A percentile compares a stretch with the other conserved stretches of the same genome.
Evolutionary conservation across 2,888 invertebrate genomes (phyloP).

Genomic region (Scaptomyza caliginosa): DNA sequence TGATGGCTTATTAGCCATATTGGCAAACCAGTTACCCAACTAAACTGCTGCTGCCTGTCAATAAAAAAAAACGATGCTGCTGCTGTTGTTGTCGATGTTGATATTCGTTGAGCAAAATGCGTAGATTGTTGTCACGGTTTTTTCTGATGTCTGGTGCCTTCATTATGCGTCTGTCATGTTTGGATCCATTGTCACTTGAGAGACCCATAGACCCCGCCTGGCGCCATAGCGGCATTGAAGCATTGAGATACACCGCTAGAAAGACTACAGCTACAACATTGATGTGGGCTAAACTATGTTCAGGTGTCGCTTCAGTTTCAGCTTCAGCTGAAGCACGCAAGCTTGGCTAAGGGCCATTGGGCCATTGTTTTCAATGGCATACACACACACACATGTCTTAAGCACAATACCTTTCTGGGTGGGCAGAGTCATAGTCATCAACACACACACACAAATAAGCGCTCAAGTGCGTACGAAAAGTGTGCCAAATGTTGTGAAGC

Average conservation of each 20-base stretch:
- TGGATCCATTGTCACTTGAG: slow-evolving; percentile 68
- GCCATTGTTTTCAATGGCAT: slow-evolving; percentile 60
- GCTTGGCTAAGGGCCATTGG: slow-evolving; percentile 49
- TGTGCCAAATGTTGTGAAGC: slow-evolving; percentile 61
- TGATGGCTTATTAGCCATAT: slow-evolving; percentile 60
- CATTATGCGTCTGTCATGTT: slow-evolving; percentile 52
- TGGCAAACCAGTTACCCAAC: slow-evolving; percentile 65
- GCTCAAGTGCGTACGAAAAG: slow-evolving; percentile 61
- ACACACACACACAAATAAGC: slow-evolving; percentile 16
- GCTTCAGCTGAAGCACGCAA: slow-evolving; percentile 44
- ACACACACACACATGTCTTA: slow-evolving; percentile 36
- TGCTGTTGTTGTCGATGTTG: slow-evolving; percentile 14
- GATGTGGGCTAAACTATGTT: slow-evolving; percentile 66
- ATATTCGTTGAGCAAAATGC: slow-evolving; percentile 26
- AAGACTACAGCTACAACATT: slow-evolving; percentile 25
- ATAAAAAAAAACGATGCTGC: slow-evolving; percentile 1
- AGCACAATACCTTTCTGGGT: slow-evolving; percentile 54
- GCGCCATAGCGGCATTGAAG: slow-evolving; percentile 75
- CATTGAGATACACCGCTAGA: slow-evolving; percentile 56
- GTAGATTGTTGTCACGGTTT: slow-evolving; percentile 63
- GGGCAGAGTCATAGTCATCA: slow-evolving; percentile 42
- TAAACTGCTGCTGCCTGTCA: slow-evolving; percentile 30
- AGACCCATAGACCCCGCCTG: slow-evolving; percentile 59
- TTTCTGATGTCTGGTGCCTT: slow-evolving; percentile 34
- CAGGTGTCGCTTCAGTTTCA: slow-evolving; percentile 54